phyloP scores from a whole-genome alignment of 1,140 invertebrate genomes.

The Probaryconus sp. region DNA sequence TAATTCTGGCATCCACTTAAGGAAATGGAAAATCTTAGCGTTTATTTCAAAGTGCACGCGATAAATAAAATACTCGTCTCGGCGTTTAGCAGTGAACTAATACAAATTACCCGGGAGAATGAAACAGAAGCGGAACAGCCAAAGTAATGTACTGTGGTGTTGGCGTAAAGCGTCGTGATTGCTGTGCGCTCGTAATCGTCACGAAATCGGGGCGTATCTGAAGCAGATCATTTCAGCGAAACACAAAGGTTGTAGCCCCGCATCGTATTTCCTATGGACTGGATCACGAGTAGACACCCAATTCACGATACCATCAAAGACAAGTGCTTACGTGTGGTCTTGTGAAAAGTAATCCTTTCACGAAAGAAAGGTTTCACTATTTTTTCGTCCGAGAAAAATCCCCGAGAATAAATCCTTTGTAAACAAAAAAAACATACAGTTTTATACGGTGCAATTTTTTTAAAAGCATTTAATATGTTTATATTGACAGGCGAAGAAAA shows the following conservation, averaged over 20 bases:
- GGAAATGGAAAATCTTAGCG: too few species aligned
- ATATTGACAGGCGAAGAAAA: too few species aligned
- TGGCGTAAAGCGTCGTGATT: conserved; percentile 27
- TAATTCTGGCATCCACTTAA: too few species aligned
- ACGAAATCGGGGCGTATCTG: conserved; percentile 17
- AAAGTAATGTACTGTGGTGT: conserved; percentile 21
- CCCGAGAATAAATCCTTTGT: not conserved
- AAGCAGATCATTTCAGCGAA: conserved; percentile 30
- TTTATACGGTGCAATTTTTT: not conserved
- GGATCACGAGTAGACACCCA: not conserved
- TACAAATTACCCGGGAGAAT: not conserved
- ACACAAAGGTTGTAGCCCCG: conserved; percentile 25
- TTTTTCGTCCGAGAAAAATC: not conserved
- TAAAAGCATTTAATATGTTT: too few species aligned
- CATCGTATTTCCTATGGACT: conserved; percentile 2
- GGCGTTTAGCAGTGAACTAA: too few species aligned
- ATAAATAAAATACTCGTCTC: too few species aligned
- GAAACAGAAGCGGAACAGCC: conserved; percentile 5
- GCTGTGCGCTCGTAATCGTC: conserved; percentile 17
- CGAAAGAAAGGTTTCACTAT: not conserved
- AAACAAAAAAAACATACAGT: conserved; percentile 1
- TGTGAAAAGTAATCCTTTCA: not conserved
- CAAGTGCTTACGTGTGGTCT: conserved; percentile 12
- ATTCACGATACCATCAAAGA: conserved; percentile 24
- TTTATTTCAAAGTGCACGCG: too few species aligned